These are phyloP conservation scores for Spongilla lacustris DNA, from an alignment of 37 sponge, comb jelly and placozoan species.

Conservation along the genomic window DNA sequence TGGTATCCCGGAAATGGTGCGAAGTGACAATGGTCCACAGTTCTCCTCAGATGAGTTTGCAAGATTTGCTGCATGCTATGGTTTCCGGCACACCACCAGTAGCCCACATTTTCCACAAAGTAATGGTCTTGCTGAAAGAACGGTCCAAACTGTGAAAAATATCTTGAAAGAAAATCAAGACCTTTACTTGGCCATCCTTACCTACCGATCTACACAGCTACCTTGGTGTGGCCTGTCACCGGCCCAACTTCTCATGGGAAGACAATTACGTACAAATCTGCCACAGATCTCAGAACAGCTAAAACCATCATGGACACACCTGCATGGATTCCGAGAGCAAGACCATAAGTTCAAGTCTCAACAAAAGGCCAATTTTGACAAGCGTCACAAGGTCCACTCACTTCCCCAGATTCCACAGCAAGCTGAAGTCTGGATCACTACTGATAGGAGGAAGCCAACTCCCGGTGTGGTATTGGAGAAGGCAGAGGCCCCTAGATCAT, in stretches of 20 bases:
- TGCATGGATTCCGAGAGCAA: constrained; percentile 11
- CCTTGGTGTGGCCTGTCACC: constrained; percentile 64
- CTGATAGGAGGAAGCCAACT: not conserved
- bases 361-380: constrained; percentile 41
- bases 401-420: constrained; percentile 15
- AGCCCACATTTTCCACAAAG: constrained; percentile 53
- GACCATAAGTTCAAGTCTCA: constrained; percentile 22
- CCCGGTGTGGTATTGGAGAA: constrained; percentile 13
- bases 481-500: constrained; percentile 27
- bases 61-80: constrained; percentile 10
- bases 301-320: constrained; percentile 44
- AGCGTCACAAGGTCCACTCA: constrained; percentile 23
- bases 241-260: constrained; percentile 68
- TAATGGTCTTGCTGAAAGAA: constrained; percentile 41
- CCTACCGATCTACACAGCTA: constrained; percentile 42
- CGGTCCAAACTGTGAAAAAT: constrained; percentile 43
- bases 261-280: constrained; percentile 30
- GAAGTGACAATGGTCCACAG: constrained; percentile 54
- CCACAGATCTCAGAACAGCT: constrained; percentile 5
- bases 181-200: constrained; percentile 31
- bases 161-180: constrained; percentile 19
- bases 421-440: constrained; percentile 48
- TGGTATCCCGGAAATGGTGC: constrained; percentile 21
- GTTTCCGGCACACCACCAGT: constrained; percentile 21
- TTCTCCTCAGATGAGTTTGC: constrained; percentile 23